phyloP scores from a whole-genome alignment of 2,888 invertebrate species.

The Nycteola revayana region DNA sequence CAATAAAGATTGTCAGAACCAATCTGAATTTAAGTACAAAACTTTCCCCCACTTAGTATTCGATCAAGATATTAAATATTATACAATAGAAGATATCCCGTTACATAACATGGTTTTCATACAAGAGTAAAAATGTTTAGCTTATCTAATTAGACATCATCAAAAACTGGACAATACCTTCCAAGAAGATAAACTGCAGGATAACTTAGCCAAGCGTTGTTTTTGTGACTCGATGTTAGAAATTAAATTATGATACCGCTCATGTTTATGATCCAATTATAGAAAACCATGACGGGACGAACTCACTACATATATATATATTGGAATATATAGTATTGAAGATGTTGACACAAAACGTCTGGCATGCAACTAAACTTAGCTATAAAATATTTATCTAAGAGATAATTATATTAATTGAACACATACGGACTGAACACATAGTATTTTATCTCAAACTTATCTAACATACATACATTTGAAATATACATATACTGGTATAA shows the following conservation, averaged over 20 bases:
- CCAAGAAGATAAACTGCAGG: constrained; percentile 27
- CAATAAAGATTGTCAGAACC: neutral
- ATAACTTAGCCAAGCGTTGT: constrained; percentile 19
- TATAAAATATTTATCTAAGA: constrained; percentile 38
- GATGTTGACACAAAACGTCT: constrained; percentile 16
- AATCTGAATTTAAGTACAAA: constrained; percentile 8
- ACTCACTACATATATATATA: constrained; percentile 14
- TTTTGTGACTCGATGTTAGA: constrained; percentile 20
- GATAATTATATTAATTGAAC: constrained; percentile 61
- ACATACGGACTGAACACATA: constrained; percentile 72
- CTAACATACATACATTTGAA: constrained; percentile 29
- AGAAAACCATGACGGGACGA: constrained; percentile 46
- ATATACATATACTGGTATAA: constrained; percentile 33
- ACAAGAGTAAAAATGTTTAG: constrained; percentile 17
- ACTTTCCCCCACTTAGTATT: constrained; percentile 19
- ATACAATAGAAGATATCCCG: constrained; percentile 23
- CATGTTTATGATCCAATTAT: constrained; percentile 17
- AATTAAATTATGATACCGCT: constrained; percentile 4
- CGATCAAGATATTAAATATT: constrained; percentile 15
- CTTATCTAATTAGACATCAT: constrained; percentile 22
- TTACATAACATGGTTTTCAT: constrained; percentile 31
- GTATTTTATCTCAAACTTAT: constrained; percentile 38
- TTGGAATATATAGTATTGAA: constrained; percentile 18
- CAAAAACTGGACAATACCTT: constrained; percentile 14
- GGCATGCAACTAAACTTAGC: constrained; percentile 40